These are phyloP conservation scores for Oncopodura yosiiana DNA, from an alignment of 1,140 invertebrate genomes.

Conservation along the genomic window DNA sequence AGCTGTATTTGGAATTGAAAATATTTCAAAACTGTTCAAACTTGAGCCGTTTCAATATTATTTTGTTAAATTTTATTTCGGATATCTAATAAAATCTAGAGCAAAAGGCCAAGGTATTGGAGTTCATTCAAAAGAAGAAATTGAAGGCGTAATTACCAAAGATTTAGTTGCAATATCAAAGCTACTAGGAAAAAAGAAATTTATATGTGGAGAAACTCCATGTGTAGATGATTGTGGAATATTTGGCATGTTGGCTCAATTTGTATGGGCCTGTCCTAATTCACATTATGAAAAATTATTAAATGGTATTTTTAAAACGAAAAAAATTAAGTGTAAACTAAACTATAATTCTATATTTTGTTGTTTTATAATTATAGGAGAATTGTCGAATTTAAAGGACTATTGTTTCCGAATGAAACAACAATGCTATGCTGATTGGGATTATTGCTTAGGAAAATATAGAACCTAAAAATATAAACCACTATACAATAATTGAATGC, in stretches of 20 bases:
- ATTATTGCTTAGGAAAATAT: conserved; percentile 8
- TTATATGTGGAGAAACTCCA: conserved; percentile 40
- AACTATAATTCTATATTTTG: neutral
- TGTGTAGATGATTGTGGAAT: conserved; percentile 41
- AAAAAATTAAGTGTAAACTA: neutral
- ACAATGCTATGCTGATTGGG: conserved; percentile 17
- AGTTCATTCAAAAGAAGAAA: conserved; percentile 7
- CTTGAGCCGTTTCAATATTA: neutral
- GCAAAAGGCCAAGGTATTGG: conserved; percentile 20
- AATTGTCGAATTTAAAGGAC: conserved; percentile 16
- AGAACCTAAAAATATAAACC: too few relatives aligned
- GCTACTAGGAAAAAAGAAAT: conserved; percentile 34
- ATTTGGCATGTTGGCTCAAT: conserved; percentile 41
- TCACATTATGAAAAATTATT: conserved; percentile 37
- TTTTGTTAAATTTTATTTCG: neutral
- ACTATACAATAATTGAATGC: too few relatives aligned
- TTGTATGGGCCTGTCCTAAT: conserved; percentile 40
- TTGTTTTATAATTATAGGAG: conserved; percentile 8
- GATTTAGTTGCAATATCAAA: conserved; percentile 25
- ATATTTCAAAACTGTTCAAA: neutral
- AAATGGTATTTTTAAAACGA: conserved; percentile 25
- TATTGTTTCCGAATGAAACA: conserved; percentile 20
- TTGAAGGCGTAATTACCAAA: conserved; percentile 4
- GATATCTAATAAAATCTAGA: neutral
- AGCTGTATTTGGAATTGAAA: neutral